These are phyloP conservation scores for Paedocypris sp. DNA, from an alignment of 2,113 vertebrate species.

Conservation along the genomic window DNA sequence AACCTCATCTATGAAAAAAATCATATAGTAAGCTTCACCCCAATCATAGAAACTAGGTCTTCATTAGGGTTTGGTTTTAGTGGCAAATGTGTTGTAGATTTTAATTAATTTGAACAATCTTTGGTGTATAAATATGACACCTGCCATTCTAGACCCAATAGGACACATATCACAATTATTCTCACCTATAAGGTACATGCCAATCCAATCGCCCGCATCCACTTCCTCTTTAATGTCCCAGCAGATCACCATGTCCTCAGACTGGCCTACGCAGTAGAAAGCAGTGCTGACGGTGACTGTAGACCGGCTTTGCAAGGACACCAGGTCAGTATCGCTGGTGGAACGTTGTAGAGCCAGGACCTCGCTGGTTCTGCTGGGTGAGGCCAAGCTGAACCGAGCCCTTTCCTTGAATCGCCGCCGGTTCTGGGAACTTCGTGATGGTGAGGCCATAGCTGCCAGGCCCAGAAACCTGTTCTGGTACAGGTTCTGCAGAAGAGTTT, in stretches of 20 bases:
- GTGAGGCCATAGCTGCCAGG: conserved; percentile 92
- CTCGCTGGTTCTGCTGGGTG: conserved; percentile 65
- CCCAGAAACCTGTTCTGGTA: conserved; percentile 95
- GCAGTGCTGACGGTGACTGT: conserved; percentile 86
- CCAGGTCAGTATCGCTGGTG: conserved; percentile 88
- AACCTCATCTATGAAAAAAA: conserved; percentile 70
- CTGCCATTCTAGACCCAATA: too few species aligned
- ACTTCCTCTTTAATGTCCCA: conserved; percentile 99
- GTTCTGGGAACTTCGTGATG: conserved; percentile 77
- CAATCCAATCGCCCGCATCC: conserved; percentile 95
- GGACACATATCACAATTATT: too few species aligned
- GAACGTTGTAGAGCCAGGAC: conserved; percentile 73
- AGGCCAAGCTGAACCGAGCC: conserved; percentile 76
- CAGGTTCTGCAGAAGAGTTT: conserved; percentile 70
- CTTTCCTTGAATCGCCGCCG: conserved; percentile 82
- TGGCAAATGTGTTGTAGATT: too few species aligned
- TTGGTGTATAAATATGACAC: too few species aligned
- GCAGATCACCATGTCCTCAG: conserved; percentile 79
- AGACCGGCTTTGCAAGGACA: conserved; percentile 85
- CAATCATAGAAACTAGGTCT: too few species aligned
- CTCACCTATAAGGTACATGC: conserved; percentile 95
- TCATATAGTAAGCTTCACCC: background rate
- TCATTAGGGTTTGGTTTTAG: too few species aligned
- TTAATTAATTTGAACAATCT: too few species aligned
- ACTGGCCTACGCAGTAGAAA: conserved; percentile 81